Percentiles rank a stretch among this genome's conserved stretches.
These are phyloP conservation scores for Pseudochaenichthys georgianus DNA, from an alignment of 2,797 vertebrate genomes.

Conservation along the genomic window DNA sequence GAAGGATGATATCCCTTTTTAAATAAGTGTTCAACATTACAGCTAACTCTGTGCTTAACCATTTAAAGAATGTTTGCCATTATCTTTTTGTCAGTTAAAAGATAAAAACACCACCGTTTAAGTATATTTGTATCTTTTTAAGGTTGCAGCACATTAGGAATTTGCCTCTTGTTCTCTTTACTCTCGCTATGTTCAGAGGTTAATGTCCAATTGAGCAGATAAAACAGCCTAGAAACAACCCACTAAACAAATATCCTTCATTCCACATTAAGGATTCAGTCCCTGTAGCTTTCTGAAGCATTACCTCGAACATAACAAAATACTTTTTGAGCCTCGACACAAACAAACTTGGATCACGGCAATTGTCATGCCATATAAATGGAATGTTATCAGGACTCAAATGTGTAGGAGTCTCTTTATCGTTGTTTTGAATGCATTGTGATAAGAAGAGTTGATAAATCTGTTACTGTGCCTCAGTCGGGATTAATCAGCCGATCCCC, in stretches of 20 bases:
- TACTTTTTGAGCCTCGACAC: slow-evolving; percentile 2
- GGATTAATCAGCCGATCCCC: slow-evolving; percentile 68
- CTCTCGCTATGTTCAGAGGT: slow-evolving; percentile 40
- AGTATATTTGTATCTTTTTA: not conserved
- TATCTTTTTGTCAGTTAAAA: slow-evolving; percentile 19
- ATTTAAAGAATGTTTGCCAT: not conserved
- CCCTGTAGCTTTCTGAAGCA: slow-evolving; percentile 10
- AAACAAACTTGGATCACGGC: not conserved
- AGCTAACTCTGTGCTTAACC: not conserved
- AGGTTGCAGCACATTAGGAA: slow-evolving; percentile 9
- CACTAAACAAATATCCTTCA: slow-evolving; percentile 20
- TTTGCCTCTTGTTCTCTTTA: slow-evolving; percentile 26
- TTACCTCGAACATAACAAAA: slow-evolving; percentile 20
- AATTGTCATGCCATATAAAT: slow-evolving; percentile 9
- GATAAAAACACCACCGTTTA: slow-evolving; percentile 6
- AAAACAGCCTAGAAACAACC: slow-evolving; percentile 40
- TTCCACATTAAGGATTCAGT: slow-evolving; percentile 11
- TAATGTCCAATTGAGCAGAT: slow-evolving; percentile 56
- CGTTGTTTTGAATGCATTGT: slow-evolving; percentile 31
- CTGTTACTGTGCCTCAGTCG: slow-evolving; percentile 41
- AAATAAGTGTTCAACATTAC: not conserved
- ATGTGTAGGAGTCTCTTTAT: slow-evolving; percentile 41
- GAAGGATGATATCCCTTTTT: not conserved
- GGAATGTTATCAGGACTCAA: slow-evolving; percentile 48
- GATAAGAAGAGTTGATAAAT: slow-evolving; percentile 62